Evolutionary conservation across 2,888 invertebrate species (phyloP), one percentile per base, ranked within the genome.

Genomic region (Papilio demoleus): DNA sequence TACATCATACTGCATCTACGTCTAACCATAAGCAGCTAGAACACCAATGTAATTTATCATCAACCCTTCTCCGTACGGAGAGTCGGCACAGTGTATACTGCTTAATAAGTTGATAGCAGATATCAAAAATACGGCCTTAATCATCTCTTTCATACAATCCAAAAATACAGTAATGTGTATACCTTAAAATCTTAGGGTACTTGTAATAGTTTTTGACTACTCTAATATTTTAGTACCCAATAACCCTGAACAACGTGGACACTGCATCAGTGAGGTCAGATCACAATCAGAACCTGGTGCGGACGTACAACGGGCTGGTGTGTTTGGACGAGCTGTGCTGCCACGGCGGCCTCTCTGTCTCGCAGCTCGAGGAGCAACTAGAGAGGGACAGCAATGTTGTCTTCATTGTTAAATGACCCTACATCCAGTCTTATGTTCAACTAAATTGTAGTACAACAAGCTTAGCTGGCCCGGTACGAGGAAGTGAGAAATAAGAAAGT

Each of bases 281-380:
- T 36, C 87, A 87, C 82, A 86, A 88, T 65, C 82, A 84, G 68
- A 76, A 95, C 89, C 71, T 85, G 11, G 84, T 85, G 11, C 78
- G 86, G 14, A 85, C 88, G 0, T 93, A 93, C 87, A 92, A 84
- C 80, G 93, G 93, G 0, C 79, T 90, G 1, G 90, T 88, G 2
- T 96, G 95, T 73, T 93, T 96, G 70, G 97, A 98, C 91, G 97
- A 97, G 86, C 95, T 98, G 75, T 97, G 97, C 84, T 96, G 97
- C 81, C 94, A 95, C 72, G 95, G 95, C 27, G 96, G 96, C 0
- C 93, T 96, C 59, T 94, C 95, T 19, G 93, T 95, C 17, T 93
- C 94, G 45, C 95, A 96, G 79, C 88, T 97, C 0, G 96, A 97
- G 79, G 96, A 96, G 66, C 94, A 96, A 73, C 89, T 97, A 2